Conservation (phyloP, 2,888 invertebrate species). For the Sylvicola cinctus region DNA sequence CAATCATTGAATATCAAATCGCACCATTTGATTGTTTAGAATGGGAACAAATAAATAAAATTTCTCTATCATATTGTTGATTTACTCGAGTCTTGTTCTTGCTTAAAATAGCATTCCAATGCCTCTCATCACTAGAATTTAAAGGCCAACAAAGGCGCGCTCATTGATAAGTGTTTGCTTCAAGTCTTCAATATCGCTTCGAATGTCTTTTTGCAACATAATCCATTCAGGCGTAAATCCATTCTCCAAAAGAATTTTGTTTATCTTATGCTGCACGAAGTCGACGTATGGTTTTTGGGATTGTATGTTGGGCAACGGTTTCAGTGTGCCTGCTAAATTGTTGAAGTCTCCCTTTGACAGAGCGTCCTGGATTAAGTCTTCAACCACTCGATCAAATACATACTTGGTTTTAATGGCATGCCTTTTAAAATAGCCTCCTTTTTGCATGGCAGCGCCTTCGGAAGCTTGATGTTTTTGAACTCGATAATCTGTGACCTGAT, state of each 20-base stretch:
- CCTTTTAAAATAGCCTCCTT: conserved; percentile 34
- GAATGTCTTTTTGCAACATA: conserved; percentile 63
- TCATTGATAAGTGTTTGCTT: conserved; percentile 33
- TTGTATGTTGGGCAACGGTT: conserved; percentile 46
- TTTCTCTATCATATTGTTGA: conserved; percentile 62
- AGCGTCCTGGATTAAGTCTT: conserved; percentile 79
- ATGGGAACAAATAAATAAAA: conserved; percentile 69
- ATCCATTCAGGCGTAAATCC: conserved; percentile 88
- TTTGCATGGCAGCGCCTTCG: conserved; percentile 44
- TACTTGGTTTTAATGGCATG: conserved; percentile 60
- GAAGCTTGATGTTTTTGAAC: conserved; percentile 35
- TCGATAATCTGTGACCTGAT: conserved; percentile 33
- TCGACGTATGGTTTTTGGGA: conserved; percentile 70
- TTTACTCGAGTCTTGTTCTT: conserved; percentile 30
- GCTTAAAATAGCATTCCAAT: conserved; percentile 35
- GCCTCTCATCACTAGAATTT: conserved; percentile 25
- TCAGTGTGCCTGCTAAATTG: conserved; percentile 62
- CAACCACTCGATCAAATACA: conserved; percentile 72
- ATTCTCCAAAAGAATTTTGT: conserved; percentile 38
- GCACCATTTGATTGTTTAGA: conserved; percentile 59
- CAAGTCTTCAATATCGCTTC: conserved; percentile 36
- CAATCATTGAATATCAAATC: conserved; percentile 39
- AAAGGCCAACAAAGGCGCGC: conserved; percentile 38
- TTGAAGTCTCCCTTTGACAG: conserved; percentile 80
- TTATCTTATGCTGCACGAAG: conserved; percentile 49